These are phyloP conservation scores for Cerceris ruficornis DNA, from an alignment of 2,888 invertebrate species.

Conservation along the genomic window DNA sequence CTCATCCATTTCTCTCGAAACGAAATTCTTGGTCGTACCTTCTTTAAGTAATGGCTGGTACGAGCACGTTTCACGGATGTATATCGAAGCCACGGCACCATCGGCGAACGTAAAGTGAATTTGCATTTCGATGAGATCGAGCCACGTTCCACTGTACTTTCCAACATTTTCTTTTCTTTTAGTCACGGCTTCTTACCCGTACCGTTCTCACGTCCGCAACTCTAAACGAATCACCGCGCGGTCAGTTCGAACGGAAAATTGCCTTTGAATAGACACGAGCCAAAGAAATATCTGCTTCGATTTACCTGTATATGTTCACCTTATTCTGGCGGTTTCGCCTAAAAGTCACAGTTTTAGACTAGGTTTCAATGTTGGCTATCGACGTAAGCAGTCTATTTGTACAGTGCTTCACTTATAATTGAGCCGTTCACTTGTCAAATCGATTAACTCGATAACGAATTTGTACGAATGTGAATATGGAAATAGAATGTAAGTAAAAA, in stretches of 20 bases:
- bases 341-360: no score
- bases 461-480: no score
- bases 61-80: not conserved
- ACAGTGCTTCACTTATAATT: no score
- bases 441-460: no score
- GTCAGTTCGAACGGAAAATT: not conserved
- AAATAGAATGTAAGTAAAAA: no score
- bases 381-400: no score
- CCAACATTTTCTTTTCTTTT: constrained; percentile 36
- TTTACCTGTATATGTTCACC: no score
- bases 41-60: constrained; percentile 57
- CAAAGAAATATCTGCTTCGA: no score
- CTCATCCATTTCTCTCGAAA: constrained; percentile 53
- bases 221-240: not conserved
- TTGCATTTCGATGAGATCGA: constrained; percentile 60
- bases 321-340: no score
- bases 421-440: no score
- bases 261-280: no score
- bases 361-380: no score
- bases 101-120: constrained; percentile 52
- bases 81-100: constrained; percentile 22
- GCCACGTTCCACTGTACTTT: constrained; percentile 27
- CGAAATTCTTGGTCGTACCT: constrained; percentile 56
- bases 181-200: constrained; percentile 19
- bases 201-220: not conserved